Base-by-base conservation (phyloP, 2,113 vertebrate species). In the cat (Felis catus) region DNA sequence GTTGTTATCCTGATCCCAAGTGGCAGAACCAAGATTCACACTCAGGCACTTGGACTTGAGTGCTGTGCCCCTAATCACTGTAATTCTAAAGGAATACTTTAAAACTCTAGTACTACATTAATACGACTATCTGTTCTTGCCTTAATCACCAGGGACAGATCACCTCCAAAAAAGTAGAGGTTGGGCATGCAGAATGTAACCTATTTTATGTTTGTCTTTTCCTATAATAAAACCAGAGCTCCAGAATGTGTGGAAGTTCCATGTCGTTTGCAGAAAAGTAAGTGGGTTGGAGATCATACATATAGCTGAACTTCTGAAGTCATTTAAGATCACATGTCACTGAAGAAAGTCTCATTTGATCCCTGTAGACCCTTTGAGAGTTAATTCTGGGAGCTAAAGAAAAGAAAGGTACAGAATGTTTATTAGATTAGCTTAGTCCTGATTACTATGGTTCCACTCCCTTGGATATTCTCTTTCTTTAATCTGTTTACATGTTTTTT, bases 401-500 rank as follows among this genome's bases (percentile, higher is more conserved):
- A 83, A 91, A 89, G 78, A 86, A 86, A 84, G 83, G 65, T 84
- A 33, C n/a, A 45, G 39, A 51, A 33, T 83, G 41, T 89, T 74
- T 94, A 65, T 87, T 95, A 94, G 36, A 68, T 89, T 79, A 48
- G 63, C 58, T 83, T 36, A 65, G 4, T 58, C 36, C 73, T 89
- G 66, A 92, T 29, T 85, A 27, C 80, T 48, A 14, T 79, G 63
- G 58, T 94, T 95, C 65, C 10, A 16, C 9, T 63, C 36, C 66
- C 63, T 90, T 68, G 95, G 80, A 80, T 85, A 58, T 78, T 96
- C 94, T 97, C 68, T 97, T 84, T 80, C 71, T 92, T 92, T 96
- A 95, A 95, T 96, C 87, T 2, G 6, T 96, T 92, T 96, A 33
- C 63, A 61, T 96, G 85, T 61, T 53, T 93, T 94, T 96, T 73